Evolutionary conservation across 2,113 vertebrate genomes (phyloP).

Genomic region (Cynocephalus volans): DNA sequence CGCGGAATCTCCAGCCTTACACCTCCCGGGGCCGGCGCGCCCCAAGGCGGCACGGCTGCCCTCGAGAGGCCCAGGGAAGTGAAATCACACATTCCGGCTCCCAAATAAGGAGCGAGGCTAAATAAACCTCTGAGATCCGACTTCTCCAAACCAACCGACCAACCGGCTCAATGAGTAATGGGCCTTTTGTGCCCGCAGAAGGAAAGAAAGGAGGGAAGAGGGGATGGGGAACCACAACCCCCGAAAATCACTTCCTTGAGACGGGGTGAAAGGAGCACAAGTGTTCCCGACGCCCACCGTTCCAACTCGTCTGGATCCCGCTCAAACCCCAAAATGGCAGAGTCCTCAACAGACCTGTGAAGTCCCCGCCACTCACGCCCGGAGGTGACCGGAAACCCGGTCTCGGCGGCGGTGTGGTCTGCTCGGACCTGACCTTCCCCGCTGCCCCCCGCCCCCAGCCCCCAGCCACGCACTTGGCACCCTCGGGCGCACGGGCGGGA

Average conservation of each 20-base stretch:
- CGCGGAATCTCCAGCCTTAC: slow-evolving; percentile 70
- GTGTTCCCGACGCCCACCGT: slow-evolving; percentile 34
- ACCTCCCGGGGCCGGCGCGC: slow-evolving; percentile 42
- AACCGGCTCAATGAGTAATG: slow-evolving; percentile 81
- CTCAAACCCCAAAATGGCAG: slow-evolving; percentile 72
- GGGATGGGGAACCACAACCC: not conserved
- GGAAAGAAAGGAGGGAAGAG: slow-evolving; percentile 1
- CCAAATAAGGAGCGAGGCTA: slow-evolving; percentile 85
- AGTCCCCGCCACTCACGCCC: slow-evolving; percentile 20
- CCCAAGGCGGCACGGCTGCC: slow-evolving; percentile 42
- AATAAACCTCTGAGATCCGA: slow-evolving; percentile 72
- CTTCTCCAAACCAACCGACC: slow-evolving; percentile 83
- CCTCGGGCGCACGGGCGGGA: not conserved
- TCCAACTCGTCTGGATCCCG: slow-evolving; percentile 11
- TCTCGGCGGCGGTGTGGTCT: not conserved
- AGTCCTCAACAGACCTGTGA: not conserved
- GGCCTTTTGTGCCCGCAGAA: slow-evolving; percentile 80
- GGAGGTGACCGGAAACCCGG: slow-evolving; percentile 74
- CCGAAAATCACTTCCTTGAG: slow-evolving; percentile 60
- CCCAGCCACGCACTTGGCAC: not conserved
- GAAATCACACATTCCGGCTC: slow-evolving; percentile 86
- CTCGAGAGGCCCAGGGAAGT: slow-evolving; percentile 78
- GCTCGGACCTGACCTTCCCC: slow-evolving; percentile 6
- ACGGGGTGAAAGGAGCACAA: slow-evolving; percentile 21
- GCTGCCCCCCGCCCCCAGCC: not conserved